Percentiles rank a stretch among this genome's conserved stretches.
phyloP scores from a whole-genome alignment of 2,797 vertebrate genomes.

The Silurus lanzhouensis region DNA sequence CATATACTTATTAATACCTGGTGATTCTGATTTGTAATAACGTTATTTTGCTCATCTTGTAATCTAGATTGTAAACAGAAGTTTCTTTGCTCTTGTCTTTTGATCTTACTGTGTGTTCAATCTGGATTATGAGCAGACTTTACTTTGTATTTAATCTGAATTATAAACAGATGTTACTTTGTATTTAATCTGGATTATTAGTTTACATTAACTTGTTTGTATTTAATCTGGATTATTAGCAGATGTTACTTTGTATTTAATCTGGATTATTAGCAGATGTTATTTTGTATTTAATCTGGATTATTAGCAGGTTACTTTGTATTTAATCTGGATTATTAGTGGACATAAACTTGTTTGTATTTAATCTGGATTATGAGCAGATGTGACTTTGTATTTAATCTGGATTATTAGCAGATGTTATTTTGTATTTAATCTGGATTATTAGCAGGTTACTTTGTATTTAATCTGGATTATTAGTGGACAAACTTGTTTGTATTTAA shows the following conservation, averaged over 20 bases:
- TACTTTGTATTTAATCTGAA: background rate
- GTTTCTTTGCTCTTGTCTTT: background rate
- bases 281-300: background rate
- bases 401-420: too few species aligned
- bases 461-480: too few species aligned
- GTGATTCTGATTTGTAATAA: too few species aligned
- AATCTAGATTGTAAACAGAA: background rate
- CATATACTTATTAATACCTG: too few species aligned
- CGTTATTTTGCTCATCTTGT: too few species aligned
- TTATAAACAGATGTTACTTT: too few species aligned
- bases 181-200: background rate
- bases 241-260: slow-evolving; percentile 65
- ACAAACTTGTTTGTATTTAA: too few species aligned
- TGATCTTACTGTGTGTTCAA: background rate
- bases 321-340: too few species aligned
- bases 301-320: background rate
- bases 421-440: background rate
- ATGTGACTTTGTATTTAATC: background rate
- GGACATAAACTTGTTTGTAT: background rate
- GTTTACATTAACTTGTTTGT: background rate
- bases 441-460: background rate
- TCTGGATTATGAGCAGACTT: background rate
- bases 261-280: background rate
- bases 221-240: background rate
- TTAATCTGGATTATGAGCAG: background rate